Evolutionary conservation across 2,888 invertebrate genomes (phyloP).

Genomic region (Uropetala carovei): DNA sequence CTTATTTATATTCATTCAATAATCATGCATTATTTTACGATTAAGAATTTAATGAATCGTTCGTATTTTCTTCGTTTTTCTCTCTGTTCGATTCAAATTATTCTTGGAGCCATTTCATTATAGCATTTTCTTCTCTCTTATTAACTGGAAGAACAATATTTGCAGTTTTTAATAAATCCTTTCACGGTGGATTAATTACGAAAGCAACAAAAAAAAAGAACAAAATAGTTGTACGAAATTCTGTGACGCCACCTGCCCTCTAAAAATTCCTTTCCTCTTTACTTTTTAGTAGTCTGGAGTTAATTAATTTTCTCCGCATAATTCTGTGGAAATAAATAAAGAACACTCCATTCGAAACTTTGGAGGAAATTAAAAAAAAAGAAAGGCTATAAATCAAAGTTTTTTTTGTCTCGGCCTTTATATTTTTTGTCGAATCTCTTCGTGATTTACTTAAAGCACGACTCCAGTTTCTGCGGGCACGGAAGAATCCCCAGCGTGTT

Average conservation of each 20-base stretch:
- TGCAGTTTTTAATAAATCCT: too few species aligned
- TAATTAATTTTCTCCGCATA: neutral
- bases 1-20: too few species aligned
- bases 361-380: neutral
- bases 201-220: too few species aligned
- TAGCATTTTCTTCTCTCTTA: too few species aligned
- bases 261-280: neutral
- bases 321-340: neutral
- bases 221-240: too few species aligned
- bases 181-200: too few species aligned
- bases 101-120: too few species aligned
- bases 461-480: neutral
- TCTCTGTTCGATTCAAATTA: too few species aligned
- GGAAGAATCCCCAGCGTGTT: neutral
- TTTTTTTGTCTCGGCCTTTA: neutral
- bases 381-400: neutral
- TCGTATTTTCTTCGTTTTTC: too few species aligned
- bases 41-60: too few species aligned
- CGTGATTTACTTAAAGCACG: neutral
- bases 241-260: neutral
- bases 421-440: neutral
- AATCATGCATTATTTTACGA: too few species aligned
- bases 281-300: neutral
- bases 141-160: too few species aligned
- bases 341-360: neutral